Base-by-base conservation (phyloP, 1,140 invertebrate species). In the Himalopsyche phryganea region DNA sequence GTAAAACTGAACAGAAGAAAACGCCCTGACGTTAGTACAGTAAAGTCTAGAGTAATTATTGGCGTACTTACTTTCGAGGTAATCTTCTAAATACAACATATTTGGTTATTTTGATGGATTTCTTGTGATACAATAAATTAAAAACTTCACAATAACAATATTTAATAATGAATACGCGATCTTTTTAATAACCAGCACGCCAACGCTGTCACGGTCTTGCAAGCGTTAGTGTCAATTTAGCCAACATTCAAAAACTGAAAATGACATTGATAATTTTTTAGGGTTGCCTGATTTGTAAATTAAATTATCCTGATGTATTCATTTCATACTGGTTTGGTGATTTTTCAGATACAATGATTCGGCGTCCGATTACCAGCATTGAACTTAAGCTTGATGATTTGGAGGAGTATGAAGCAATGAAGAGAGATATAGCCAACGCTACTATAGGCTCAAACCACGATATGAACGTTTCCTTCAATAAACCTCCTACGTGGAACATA, bases 21-120 rank as follows among this genome's bases (percentile, higher is more conserved):
- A 18, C 23, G 28, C 13, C 65, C 63, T 56, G 54, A 69, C 65
- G 63, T 65, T 61, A 36, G 42, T 56, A 55, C 58, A 47, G 20
- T 57, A 20, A 51, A 58, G 45, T 54, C 52, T 56, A 44, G 18
- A 14, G 33, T 49, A 36, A 48, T 47, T 41, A 9, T 20, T 53
- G 63, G 65, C 66, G 58, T 69, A 88, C 91, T 85, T 85, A 94
- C 92, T 94, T 85, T 96, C 94, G 51, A 96, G 80, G 79, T 96
- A 97, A 85, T 97, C 94, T 78, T 96, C 94, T 60, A 97, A 82
- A 75, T 96, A 96, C 75, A 96, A 80, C 93, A 97, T 94, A 23
- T 32, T 57, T 49, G 13, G 23, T 49, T 13, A n/a, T 32, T 3
- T 6, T 32, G 10, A 17, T 49, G 18, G 13, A n/a, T 23, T 35